Percentiles rank a stretch among this genome's conserved stretches.
phyloP scores from a whole-genome alignment of 2,888 invertebrate species.

The Macropis europaea region DNA sequence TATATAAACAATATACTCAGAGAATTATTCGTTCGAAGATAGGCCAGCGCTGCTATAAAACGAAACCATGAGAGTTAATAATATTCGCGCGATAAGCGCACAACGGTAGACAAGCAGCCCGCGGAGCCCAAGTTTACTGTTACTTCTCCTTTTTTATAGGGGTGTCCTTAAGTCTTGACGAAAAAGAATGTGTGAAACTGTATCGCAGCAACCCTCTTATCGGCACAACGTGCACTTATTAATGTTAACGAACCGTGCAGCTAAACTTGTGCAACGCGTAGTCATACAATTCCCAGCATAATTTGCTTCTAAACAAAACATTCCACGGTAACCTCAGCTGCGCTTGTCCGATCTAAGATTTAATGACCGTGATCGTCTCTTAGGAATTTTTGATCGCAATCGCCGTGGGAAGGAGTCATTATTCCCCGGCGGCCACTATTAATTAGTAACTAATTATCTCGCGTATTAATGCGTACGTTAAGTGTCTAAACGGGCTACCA shows the following conservation, averaged over 20 bases:
- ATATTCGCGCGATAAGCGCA: not conserved
- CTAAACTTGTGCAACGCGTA: constrained; percentile 46
- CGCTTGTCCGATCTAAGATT: constrained; percentile 21
- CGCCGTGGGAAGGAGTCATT: constrained; percentile 52
- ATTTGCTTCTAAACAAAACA: constrained; percentile 53
- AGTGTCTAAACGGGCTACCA: constrained; percentile 42
- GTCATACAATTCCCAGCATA: constrained; percentile 56
- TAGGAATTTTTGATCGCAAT: constrained; percentile 54
- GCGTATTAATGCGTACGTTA: constrained; percentile 14
- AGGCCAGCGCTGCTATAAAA: not conserved
- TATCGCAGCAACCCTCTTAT: not conserved
- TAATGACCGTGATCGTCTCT: constrained; percentile 48
- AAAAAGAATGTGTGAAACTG: constrained; percentile 17
- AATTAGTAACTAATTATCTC: constrained; percentile 59
- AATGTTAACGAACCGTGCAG: constrained; percentile 48
- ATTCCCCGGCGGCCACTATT: constrained; percentile 43
- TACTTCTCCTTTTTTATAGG: not conserved
- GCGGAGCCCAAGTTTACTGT: constrained; percentile 13
- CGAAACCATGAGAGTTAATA: not conserved
- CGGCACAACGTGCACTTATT: constrained; percentile 26
- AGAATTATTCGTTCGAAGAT: too few relatives aligned
- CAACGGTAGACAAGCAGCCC: not conserved
- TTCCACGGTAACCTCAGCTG: constrained; percentile 11
- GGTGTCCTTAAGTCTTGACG: not conserved
- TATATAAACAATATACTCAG: too few relatives aligned